Conservation (phyloP, 2,888 invertebrate genomes). For the Imbricaverruca yamaguchii region DNA sequence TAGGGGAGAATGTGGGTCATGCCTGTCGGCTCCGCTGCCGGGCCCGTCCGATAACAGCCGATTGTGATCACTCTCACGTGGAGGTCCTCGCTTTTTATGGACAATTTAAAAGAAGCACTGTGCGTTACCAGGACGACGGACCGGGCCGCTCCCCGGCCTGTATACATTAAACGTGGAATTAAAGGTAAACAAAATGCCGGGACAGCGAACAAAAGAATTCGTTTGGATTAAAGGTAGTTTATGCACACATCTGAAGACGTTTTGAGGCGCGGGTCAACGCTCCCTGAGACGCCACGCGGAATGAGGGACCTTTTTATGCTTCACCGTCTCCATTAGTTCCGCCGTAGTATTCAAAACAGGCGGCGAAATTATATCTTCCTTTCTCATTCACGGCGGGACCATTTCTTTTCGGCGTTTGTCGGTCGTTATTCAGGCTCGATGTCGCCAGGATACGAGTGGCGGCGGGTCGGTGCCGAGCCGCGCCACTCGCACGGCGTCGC, state of each 20-base stretch:
- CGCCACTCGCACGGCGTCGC: neutral
- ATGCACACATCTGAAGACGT: neutral
- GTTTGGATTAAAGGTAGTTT: neutral
- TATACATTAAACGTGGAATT: neutral
- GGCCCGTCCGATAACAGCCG: neutral
- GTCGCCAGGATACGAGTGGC: neutral
- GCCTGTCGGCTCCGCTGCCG: neutral
- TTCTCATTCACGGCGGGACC: neutral
- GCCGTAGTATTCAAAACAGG: slow-evolving; percentile 6
- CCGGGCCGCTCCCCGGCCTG: neutral
- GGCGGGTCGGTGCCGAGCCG: neutral
- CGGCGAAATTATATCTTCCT: slow-evolving; percentile 14
- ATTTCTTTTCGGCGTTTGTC: neutral
- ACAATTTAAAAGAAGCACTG: neutral
- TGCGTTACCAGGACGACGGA: neutral
- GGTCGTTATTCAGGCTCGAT: neutral
- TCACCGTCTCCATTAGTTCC: neutral
- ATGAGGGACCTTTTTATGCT: neutral
- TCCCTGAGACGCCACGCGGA: neutral
- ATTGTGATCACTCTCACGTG: neutral
- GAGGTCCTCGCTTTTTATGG: neutral
- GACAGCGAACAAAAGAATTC: neutral
- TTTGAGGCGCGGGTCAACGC: neutral
- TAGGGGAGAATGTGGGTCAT: neutral
- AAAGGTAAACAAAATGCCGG: slow-evolving; percentile 2